Evolutionary conservation across 2,888 invertebrate genomes (phyloP).

Genomic region (Diplazon laetatorius): DNA sequence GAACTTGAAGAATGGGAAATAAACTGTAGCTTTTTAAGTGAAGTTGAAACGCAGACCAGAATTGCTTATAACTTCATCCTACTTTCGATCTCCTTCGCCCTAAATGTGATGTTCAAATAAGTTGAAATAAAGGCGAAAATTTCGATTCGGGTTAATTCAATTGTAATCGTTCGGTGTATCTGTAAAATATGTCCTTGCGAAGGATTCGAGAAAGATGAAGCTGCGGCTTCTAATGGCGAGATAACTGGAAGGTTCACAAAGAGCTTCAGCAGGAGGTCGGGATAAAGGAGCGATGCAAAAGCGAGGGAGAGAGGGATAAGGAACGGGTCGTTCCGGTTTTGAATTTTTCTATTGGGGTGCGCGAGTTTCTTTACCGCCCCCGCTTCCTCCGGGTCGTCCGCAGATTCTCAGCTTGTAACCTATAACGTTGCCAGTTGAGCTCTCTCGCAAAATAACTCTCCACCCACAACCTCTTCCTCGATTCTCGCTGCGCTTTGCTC

Average conservation of each 20-base stretch:
- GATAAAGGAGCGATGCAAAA: slow-evolving; percentile 47
- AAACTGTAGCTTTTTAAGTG: too few relatives aligned
- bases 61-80: too few relatives aligned
- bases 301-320: slow-evolving; percentile 54
- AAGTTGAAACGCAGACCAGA: too few relatives aligned
- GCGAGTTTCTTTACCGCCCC: slow-evolving; percentile 48
- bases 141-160: not conserved
- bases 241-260: slow-evolving; percentile 36
- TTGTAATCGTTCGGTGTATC: slow-evolving; percentile 19
- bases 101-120: too few relatives aligned
- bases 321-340: slow-evolving; percentile 72
- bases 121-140: too few relatives aligned
- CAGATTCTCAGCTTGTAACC: slow-evolving; percentile 69
- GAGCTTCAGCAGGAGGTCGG: slow-evolving; percentile 23
- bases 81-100: too few relatives aligned
- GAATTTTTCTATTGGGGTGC: slow-evolving; percentile 60
- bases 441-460: slow-evolving; percentile 45
- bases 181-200: slow-evolving; percentile 43
- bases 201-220: slow-evolving; percentile 38
- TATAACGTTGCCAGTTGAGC: slow-evolving; percentile 67
- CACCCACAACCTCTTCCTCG: not conserved
- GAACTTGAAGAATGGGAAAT: too few relatives aligned
- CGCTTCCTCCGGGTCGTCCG: slow-evolving; percentile 26
- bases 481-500: slow-evolving; percentile 13
- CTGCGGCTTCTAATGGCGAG: slow-evolving; percentile 44